These are phyloP conservation scores for Edolisoma coerulescens DNA, from an alignment of 2,113 vertebrate species.

Conservation along the genomic window DNA sequence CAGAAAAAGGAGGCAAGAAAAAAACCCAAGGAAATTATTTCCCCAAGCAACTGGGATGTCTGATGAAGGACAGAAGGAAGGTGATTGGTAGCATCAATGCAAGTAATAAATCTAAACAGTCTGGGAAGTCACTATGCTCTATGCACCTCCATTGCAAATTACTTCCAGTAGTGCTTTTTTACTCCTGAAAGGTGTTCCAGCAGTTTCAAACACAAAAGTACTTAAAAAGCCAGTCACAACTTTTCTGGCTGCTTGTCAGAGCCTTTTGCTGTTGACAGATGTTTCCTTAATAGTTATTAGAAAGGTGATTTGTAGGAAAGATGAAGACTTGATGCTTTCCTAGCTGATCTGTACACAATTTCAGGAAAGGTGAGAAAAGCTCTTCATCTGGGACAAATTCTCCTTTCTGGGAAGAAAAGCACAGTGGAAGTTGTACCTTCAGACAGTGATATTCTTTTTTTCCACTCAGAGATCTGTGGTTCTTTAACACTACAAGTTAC, in stretches of 20 bases:
- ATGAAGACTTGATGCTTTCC: not conserved
- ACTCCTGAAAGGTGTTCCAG: constrained; percentile 21
- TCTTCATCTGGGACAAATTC: not conserved
- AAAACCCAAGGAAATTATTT: constrained; percentile 53
- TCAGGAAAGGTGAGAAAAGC: not conserved
- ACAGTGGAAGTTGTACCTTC: not conserved
- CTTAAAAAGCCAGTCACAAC: constrained; percentile 19
- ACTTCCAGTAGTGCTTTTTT: constrained; percentile 20
- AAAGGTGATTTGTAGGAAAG: not conserved
- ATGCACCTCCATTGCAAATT: not conserved
- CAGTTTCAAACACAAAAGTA: constrained; percentile 33
- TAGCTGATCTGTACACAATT: not conserved
- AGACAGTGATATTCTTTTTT: not conserved
- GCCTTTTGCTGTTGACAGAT: not conserved
- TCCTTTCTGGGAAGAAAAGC: not conserved
- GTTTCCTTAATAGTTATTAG: not conserved
- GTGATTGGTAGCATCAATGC: constrained; percentile 76
- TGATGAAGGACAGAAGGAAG: constrained; percentile 66
- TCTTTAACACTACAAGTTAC: not conserved
- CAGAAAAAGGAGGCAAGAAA: constrained; percentile 48
- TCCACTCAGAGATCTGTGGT: not conserved
- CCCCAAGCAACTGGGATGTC: constrained; percentile 68
- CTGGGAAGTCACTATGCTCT: constrained; percentile 12
- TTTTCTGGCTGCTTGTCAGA: constrained; percentile 3
- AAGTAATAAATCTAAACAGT: constrained; percentile 6